Evolutionary conservation across 2,113 vertebrate genomes (phyloP).

Genomic region (mouse (Mus musculus)): GRCm39 chr9:45093001-45093500

Average conservation of each 20-base stretch:
- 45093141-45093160: background rate
- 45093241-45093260: background rate
- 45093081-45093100: background rate
- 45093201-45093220: slow-evolving; percentile 29
- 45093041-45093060: background rate
- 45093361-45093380: background rate
- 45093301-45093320: slow-evolving; percentile 48
- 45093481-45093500: background rate
- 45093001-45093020: background rate
- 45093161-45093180: background rate
- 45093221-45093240: slow-evolving; percentile 52
- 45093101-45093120: background rate
- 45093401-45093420: background rate
- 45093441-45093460: background rate
- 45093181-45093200: slow-evolving; percentile 42
- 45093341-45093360: background rate
- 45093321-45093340: background rate
- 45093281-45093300: background rate
- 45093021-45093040: background rate
- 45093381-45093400: background rate
- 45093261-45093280: background rate
- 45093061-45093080: background rate
- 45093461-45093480: background rate
- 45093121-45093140: background rate
- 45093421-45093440: background rate